Evolutionary conservation across 2,888 invertebrate species (phyloP), one percentile per base, ranked within the genome.

Genomic region (Drosophila prostipennis): DNA sequence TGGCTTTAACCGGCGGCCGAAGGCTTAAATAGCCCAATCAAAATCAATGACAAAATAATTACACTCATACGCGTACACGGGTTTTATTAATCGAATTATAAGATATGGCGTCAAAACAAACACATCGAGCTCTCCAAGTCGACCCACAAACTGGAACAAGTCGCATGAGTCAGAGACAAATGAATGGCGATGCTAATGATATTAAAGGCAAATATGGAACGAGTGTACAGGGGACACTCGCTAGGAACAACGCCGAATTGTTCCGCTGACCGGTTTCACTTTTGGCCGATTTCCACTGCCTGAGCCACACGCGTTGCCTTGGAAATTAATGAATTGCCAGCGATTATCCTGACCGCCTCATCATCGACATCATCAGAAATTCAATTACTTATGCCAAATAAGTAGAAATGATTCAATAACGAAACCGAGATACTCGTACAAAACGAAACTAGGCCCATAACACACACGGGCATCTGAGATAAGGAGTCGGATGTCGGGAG

Each of bases 341-440:
- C 67, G 89, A 85, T 85, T 89, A 85, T 85, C 89, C 85, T 89
- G 72, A 70, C 60, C 78, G 65, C 71, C 54, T 59, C 77, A 79
- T 77, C 79, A 79, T 76, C 76, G 81, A 59, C 72, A 71, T 71
- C 74, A 56, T 71, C 71, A 71, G 61, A 81, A 84, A 77, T 89
- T 87, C 85, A 85, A 85, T 85, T 85, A 85, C 85, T 85, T 89
- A 89, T 89, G 74, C 89, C 85, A 87, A 85, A 85, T 87, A 85
- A 89, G 85, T 89, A 81, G 82, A 89, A 89, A 61, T 79, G 78
- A 73, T 87, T 89, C 77, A 84, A 71, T 77, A 82, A 85, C 75
- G 75, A 79, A 72, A 60, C 77, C 79, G 75, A 81, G 72, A 58
- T 59, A 58, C 64, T 63, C 64, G 64, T 63, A 63, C 60, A 68